These are phyloP conservation scores for Rhynchomys soricoides DNA, from an alignment of 2,113 vertebrate genomes.

Conservation along the genomic window DNA sequence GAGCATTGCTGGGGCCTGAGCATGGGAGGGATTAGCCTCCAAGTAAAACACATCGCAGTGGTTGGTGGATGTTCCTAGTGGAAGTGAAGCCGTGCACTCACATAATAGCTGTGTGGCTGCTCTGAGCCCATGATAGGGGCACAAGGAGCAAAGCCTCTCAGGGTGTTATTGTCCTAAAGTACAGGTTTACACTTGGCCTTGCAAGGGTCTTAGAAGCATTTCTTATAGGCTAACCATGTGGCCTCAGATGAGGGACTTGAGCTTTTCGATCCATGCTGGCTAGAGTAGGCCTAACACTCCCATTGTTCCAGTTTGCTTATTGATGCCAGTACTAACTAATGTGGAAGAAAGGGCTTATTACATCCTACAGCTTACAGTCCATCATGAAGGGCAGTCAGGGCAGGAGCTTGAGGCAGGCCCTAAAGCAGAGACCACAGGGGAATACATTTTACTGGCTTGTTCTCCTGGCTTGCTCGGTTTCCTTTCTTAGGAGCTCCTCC, in stretches of 20 bases:
- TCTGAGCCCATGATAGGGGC: neutral
- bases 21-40: neutral
- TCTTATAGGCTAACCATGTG: neutral
- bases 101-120: accelerated
- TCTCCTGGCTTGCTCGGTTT: neutral
- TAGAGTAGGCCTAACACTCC: accelerated
- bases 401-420: neutral
- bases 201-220: neutral
- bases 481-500: neutral
- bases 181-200: neutral
- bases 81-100: neutral
- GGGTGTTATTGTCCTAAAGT: neutral
- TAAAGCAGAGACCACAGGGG: neutral
- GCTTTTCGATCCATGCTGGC: neutral
- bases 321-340: neutral
- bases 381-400: neutral
- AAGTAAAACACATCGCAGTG: no score
- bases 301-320: neutral
- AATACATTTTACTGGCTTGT: neutral
- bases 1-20: neutral
- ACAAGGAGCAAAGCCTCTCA: no score
- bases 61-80: neutral
- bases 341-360: neutral
- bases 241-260: neutral
- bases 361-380: neutral